phyloP scores from a whole-genome alignment of 2,113 vertebrate species.

The Myotis davidii region DNA sequence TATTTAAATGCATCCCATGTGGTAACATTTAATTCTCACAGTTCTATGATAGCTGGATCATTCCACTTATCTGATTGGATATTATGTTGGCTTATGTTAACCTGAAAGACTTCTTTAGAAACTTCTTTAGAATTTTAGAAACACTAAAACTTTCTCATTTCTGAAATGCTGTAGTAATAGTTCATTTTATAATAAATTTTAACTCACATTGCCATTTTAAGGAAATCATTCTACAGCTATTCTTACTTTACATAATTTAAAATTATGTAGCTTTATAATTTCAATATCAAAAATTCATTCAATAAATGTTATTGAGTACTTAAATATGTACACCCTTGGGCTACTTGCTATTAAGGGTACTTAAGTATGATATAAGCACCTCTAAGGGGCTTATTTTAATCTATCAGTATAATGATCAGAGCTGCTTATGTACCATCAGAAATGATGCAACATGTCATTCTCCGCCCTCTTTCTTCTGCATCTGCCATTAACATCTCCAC shows the following conservation, averaged over 20 bases:
- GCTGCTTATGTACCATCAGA: neutral
- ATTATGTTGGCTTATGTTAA: neutral
- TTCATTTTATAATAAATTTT: conserved; percentile 27
- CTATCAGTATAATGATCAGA: neutral
- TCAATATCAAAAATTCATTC: conserved; percentile 1
- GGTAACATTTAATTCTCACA: neutral
- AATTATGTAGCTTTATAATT: neutral
- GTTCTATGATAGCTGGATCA: neutral
- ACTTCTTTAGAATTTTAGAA: too few species aligned
- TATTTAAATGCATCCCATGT: neutral
- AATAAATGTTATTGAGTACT: neutral
- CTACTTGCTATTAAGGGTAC: neutral
- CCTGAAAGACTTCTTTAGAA: neutral
- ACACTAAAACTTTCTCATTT: conserved; percentile 15
- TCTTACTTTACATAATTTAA: conserved; percentile 18
- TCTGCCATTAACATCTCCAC: neutral
- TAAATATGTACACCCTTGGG: neutral
- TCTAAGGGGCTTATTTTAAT: neutral
- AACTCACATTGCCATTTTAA: neutral
- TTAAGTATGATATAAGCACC: neutral
- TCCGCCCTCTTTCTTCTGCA: neutral
- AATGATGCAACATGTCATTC: neutral
- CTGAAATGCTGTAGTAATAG: neutral
- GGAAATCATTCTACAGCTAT: neutral
- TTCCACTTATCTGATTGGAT: conserved; percentile 4